A percentile compares a stretch with the other conserved stretches of the same genome.
phyloP scores from a whole-genome alignment of 2,888 invertebrate species.

The Nephrocerus scutellatus region DNA sequence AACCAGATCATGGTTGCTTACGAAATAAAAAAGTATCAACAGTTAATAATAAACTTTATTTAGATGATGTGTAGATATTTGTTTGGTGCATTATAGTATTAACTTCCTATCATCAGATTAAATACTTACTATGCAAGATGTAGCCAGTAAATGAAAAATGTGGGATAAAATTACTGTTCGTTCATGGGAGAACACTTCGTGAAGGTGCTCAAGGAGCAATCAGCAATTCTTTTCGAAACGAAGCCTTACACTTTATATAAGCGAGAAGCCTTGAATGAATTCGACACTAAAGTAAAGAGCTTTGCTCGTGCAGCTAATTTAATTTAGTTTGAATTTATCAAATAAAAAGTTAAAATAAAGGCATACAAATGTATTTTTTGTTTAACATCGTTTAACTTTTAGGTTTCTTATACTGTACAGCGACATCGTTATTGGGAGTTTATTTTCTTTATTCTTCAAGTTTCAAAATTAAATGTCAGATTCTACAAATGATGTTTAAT shows the following conservation, averaged over 20 bases:
- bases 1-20: too few relatives aligned
- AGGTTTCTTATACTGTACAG: slow-evolving; percentile 3
- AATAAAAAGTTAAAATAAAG: slow-evolving; percentile 1
- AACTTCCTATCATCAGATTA: slow-evolving; percentile 59
- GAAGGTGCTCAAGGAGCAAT: slow-evolving; percentile 53
- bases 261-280: slow-evolving; percentile 57
- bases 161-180: slow-evolving; percentile 56
- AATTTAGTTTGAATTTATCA: slow-evolving; percentile 35
- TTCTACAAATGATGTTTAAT: slow-evolving; percentile 27
- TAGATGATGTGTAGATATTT: too few relatives aligned
- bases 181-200: slow-evolving; percentile 54
- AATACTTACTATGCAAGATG: slow-evolving; percentile 53
- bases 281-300: slow-evolving; percentile 53
- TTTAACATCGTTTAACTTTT: slow-evolving; percentile 2
- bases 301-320: slow-evolving; percentile 53
- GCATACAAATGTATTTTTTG: slow-evolving; percentile 1
- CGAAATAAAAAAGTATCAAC: too few relatives aligned
- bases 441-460: slow-evolving; percentile 31
- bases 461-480: slow-evolving; percentile 34
- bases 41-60: too few relatives aligned
- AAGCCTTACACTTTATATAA: slow-evolving; percentile 58
- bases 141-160: slow-evolving; percentile 53
- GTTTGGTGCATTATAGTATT: too few relatives aligned
- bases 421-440: not conserved
- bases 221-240: slow-evolving; percentile 61